A percentile compares a stretch with the other conserved stretches of the same genome.
Conservation (phyloP, 53 echinoderm and acorn worm genomes). For the Holothuria scabra region DNA sequence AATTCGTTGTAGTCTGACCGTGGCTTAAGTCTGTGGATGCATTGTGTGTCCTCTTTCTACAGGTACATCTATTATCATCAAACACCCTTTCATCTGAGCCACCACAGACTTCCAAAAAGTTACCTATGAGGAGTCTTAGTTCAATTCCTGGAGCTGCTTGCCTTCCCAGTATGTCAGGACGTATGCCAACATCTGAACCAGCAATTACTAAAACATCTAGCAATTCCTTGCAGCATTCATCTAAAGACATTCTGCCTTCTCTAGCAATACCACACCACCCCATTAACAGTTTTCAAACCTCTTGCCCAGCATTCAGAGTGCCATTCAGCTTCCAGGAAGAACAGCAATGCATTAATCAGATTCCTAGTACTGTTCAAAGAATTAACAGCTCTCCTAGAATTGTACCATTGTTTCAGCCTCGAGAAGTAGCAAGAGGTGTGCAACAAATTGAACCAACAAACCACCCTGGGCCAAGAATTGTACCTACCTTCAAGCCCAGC, state of each 20-base stretch:
- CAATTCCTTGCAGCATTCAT: too few relatives aligned
- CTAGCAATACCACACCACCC: too few relatives aligned
- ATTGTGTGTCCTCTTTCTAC: too few relatives aligned
- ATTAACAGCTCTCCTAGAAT: conserved; percentile 8
- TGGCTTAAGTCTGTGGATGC: too few relatives aligned
- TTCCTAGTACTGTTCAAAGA: background rate
- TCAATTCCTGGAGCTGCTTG: conserved; percentile 3
- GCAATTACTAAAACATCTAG: too few relatives aligned
- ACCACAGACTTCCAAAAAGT: conserved; percentile 3
- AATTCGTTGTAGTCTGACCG: too few relatives aligned
- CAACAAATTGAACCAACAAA: conserved; percentile 5
- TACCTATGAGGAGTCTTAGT: conserved; percentile 14
- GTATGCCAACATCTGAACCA: too few relatives aligned
- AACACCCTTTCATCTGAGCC: conserved; percentile 2
- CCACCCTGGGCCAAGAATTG: background rate
- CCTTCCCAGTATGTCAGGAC: too few relatives aligned
- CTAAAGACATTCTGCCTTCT: too few relatives aligned
- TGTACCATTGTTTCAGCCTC: conserved; percentile 48
- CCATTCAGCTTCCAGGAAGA: conserved; percentile 22
- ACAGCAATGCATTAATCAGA: background rate
- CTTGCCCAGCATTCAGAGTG: background rate
- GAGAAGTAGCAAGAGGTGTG: background rate
- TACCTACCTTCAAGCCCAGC: conserved; percentile 57
- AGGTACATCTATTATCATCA: conserved; percentile 10
- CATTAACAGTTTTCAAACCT: too few relatives aligned